Evolutionary conservation across 2,797 vertebrate species (phyloP).

Genomic region (Sitta carolinensis): DNA sequence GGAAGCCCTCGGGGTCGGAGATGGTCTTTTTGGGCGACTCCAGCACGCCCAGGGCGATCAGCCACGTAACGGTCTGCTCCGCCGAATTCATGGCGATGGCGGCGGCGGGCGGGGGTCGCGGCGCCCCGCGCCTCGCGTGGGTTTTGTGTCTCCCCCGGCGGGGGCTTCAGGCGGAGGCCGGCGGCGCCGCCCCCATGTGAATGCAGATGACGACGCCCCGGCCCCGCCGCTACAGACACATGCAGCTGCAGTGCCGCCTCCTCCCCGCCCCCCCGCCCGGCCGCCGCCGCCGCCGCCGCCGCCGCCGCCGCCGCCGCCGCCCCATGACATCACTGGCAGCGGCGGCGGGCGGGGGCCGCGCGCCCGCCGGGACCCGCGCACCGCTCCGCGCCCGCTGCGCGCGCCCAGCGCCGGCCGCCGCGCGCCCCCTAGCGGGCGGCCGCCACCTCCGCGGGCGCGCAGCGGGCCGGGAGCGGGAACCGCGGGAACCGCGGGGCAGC

Average conservation of each 20-base stretch:
- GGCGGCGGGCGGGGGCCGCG: constrained; percentile 50
- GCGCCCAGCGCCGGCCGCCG: too few relatives aligned
- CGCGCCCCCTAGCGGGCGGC: neutral
- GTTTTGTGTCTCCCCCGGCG: neutral
- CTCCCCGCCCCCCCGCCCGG: neutral
- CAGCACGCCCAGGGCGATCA: constrained; percentile 94
- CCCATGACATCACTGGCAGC: constrained; percentile 84
- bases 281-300: neutral
- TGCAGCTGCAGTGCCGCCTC: neutral
- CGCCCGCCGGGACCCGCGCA: neutral
- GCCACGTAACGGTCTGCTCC: constrained; percentile 97
- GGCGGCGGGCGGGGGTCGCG: constrained; percentile 15
- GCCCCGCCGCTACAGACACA: constrained; percentile 57
- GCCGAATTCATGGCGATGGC: constrained; percentile 87
- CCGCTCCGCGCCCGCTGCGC: neutral
- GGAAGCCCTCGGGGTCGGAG: constrained; percentile 91
- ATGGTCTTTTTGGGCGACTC: constrained; percentile 96
- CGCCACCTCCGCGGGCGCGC: constrained; percentile 5
- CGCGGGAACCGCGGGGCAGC: neutral
- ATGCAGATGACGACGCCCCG: constrained; percentile 80
- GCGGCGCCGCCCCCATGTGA: constrained; percentile 71
- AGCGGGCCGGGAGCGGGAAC: neutral
- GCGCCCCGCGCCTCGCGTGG: neutral
- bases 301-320: constrained; percentile 70
- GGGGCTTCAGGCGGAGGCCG: constrained; percentile 71